Conservation (phyloP, 1,140 invertebrate genomes). For the Hyphantria cunea region DNA sequence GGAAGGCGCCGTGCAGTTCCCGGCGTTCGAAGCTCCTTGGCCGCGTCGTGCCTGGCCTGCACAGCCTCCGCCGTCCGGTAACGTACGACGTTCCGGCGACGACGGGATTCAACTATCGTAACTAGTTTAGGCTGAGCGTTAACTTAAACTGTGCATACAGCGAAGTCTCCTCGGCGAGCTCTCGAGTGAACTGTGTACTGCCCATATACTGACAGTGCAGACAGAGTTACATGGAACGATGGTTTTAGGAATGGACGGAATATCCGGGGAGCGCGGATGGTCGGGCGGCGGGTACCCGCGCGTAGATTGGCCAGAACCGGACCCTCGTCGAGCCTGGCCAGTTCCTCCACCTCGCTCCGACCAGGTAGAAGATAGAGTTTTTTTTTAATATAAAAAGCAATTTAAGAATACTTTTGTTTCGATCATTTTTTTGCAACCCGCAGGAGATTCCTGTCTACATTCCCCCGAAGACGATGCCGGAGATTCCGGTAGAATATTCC, state of each 20-base stretch:
- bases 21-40: constrained; percentile 48
- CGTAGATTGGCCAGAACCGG: constrained; percentile 52
- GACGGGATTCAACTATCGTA: neutral
- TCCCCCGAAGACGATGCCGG: constrained; percentile 64
- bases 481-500: constrained; percentile 57
- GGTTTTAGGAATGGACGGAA: constrained; percentile 5
- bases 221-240: neutral
- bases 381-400: neutral
- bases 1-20: constrained; percentile 32
- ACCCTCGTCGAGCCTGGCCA: constrained; percentile 61
- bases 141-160: too few relatives aligned
- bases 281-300: constrained; percentile 32
- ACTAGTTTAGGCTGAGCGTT: neutral
- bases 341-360: constrained; percentile 40
- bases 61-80: constrained; percentile 32
- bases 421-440: neutral
- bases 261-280: constrained; percentile 5
- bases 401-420: too few relatives aligned
- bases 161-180: too few relatives aligned
- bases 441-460: constrained; percentile 58
- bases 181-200: too few relatives aligned
- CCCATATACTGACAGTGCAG: neutral
- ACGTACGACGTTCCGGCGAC: neutral
- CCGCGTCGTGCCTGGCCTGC: constrained; percentile 50
- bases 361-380: constrained; percentile 2